Percentiles rank a stretch among this genome's conserved stretches.
phyloP scores from a whole-genome alignment of 2,797 vertebrate species.

The Gephyroberyx darwinii region DNA sequence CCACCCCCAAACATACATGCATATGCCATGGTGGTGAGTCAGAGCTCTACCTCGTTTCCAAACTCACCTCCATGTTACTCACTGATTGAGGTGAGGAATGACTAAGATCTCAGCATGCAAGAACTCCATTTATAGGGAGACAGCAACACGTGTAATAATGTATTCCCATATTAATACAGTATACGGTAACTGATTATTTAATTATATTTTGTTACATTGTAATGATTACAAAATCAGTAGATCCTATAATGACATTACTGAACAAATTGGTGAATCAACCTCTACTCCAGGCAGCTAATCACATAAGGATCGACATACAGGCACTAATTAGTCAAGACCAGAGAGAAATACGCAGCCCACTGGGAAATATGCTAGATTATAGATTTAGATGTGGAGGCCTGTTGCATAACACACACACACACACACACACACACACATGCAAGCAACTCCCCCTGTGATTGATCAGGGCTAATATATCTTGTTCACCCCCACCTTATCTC shows the following conservation, averaged over 20 bases:
- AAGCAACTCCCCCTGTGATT: conserved; percentile 16
- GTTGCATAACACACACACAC: not conserved
- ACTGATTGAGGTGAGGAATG: not conserved
- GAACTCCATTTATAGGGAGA: not conserved
- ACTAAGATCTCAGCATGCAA: too few species aligned
- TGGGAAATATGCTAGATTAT: not conserved
- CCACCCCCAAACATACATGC: conserved; percentile 16
- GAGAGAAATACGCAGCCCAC: not conserved
- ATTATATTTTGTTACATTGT: too few species aligned
- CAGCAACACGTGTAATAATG: too few species aligned
- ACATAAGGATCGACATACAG: not conserved
- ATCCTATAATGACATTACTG: not conserved
- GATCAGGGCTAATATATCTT: conserved; percentile 43
- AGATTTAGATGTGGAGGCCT: not conserved
- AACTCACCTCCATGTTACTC: not conserved
- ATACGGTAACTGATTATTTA: too few species aligned
- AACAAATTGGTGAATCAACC: not conserved
- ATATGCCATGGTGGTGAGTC: conserved; percentile 11
- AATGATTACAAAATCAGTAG: not conserved
- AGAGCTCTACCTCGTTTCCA: conserved; percentile 4
- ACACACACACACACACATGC: not conserved
- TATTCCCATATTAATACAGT: too few species aligned
- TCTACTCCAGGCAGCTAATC: not conserved
- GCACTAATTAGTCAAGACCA: not conserved
- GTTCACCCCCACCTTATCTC: conserved; percentile 47